A percentile compares a stretch with the other conserved stretches of the same genome.
phyloP scores from a whole-genome alignment of 2,888 invertebrate genomes.

The Julus scanicus region DNA sequence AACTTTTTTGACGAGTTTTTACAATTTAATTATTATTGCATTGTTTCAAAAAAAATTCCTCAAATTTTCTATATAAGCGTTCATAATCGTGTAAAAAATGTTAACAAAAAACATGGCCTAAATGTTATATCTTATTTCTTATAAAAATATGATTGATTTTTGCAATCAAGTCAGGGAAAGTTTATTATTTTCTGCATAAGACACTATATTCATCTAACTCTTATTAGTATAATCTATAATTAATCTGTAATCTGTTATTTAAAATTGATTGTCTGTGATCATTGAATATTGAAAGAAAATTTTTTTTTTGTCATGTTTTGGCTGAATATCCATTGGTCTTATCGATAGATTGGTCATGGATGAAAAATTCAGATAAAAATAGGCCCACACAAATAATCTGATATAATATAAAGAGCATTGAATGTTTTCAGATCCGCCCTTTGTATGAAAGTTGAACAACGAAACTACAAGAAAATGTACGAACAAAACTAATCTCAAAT shows the following conservation, averaged over 20 bases:
- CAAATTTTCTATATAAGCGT: background rate
- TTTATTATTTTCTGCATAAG: too few relatives aligned
- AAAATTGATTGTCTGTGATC: background rate
- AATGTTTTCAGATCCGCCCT: conserved; percentile 31
- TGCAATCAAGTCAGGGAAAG: background rate
- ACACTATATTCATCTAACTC: too few relatives aligned
- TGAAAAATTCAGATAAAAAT: conserved; percentile 23
- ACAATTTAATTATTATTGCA: background rate
- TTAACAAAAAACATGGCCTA: background rate
- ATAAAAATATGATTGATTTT: background rate
- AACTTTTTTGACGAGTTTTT: background rate
- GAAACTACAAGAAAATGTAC: background rate
- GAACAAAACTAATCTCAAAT: conserved; percentile 37
- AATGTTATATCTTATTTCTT: too few relatives aligned
- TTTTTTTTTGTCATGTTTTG: background rate
- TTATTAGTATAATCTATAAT: too few relatives aligned
- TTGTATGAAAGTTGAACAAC: conserved; percentile 31
- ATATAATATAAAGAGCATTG: conserved; percentile 9
- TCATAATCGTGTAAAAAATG: background rate
- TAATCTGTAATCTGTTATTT: background rate
- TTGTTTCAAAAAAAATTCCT: background rate
- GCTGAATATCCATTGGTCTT: background rate
- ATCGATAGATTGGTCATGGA: conserved; percentile 45
- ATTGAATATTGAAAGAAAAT: background rate
- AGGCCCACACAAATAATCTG: conserved; percentile 40